Evolutionary conservation across 2,888 invertebrate genomes (phyloP).

Genomic region (Girardia tigrina): DNA sequence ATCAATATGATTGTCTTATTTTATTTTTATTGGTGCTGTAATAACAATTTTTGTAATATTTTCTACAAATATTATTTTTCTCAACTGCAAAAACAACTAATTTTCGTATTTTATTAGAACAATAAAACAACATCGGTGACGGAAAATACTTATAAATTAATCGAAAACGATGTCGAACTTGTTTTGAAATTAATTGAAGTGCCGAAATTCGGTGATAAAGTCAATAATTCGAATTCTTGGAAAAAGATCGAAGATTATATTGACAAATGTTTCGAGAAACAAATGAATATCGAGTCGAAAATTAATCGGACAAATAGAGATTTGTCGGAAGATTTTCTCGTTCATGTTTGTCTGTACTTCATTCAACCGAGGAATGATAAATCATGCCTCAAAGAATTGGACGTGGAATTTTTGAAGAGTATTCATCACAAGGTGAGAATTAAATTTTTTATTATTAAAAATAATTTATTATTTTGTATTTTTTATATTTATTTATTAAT

Average conservation of each 20-base stretch:
- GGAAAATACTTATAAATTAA: neutral
- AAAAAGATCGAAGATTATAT: constrained; percentile 12
- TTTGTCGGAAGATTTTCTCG: neutral
- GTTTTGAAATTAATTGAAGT: neutral
- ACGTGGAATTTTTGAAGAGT: neutral
- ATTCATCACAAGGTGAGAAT: neutral
- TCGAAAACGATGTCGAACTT: constrained; percentile 11
- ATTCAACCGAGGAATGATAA: constrained; percentile 9
- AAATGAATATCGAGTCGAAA: constrained; percentile 19
- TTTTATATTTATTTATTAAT: too few species aligned
- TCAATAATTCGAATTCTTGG: neutral
- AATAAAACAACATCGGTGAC: neutral
- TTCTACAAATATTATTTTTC: too few species aligned
- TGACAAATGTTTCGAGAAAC: neutral
- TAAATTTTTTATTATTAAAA: neutral
- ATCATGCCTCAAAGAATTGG: neutral
- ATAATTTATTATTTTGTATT: neutral
- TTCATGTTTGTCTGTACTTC: neutral
- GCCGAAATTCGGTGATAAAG: constrained; percentile 1
- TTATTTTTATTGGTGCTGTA: too few species aligned
- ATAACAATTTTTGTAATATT: too few species aligned
- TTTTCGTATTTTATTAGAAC: neutral
- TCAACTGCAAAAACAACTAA: too few species aligned
- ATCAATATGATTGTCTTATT: too few species aligned
- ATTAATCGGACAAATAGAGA: neutral